These are phyloP conservation scores for Zygogramma bicolorata DNA, from an alignment of 2,888 invertebrate genomes.

Conservation along the genomic window DNA sequence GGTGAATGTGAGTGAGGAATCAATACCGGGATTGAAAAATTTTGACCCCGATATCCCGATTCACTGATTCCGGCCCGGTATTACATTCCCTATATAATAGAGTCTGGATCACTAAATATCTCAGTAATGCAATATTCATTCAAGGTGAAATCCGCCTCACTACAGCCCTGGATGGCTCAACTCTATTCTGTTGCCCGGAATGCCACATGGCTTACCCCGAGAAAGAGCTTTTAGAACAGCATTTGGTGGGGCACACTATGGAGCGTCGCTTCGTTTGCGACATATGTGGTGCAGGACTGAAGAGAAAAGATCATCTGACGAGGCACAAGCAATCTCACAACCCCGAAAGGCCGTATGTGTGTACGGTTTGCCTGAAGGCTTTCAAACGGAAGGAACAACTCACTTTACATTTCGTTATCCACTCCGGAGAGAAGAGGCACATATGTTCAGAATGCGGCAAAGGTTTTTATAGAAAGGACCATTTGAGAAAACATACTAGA, in stretches of 20 bases:
- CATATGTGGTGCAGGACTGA: slow-evolving; percentile 89
- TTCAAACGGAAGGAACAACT: slow-evolving; percentile 92
- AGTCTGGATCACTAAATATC: too few relatives aligned
- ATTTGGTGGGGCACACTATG: slow-evolving; percentile 87
- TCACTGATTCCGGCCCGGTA: too few relatives aligned
- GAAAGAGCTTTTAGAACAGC: slow-evolving; percentile 85
- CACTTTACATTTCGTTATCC: slow-evolving; percentile 89
- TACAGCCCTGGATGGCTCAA: slow-evolving; percentile 85
- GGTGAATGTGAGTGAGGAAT: too few relatives aligned
- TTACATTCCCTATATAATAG: too few relatives aligned
- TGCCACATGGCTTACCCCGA: slow-evolving; percentile 93
- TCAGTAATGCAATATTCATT: background rate
- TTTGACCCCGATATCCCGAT: too few relatives aligned
- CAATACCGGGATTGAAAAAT: too few relatives aligned
- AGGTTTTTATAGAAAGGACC: slow-evolving; percentile 90
- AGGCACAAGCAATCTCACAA: slow-evolving; percentile 90
- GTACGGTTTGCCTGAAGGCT: slow-evolving; percentile 88
- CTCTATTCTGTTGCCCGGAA: slow-evolving; percentile 87
- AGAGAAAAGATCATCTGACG: slow-evolving; percentile 88
- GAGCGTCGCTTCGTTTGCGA: slow-evolving; percentile 89
- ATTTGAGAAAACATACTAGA: slow-evolving; percentile 86
- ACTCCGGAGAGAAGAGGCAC: slow-evolving; percentile 90
- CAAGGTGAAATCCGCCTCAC: slow-evolving; percentile 79
- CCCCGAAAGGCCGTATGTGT: slow-evolving; percentile 89
- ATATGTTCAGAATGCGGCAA: slow-evolving; percentile 90